phyloP scores from a whole-genome alignment of 2,113 vertebrate species.

The Donacobius atricapilla region DNA sequence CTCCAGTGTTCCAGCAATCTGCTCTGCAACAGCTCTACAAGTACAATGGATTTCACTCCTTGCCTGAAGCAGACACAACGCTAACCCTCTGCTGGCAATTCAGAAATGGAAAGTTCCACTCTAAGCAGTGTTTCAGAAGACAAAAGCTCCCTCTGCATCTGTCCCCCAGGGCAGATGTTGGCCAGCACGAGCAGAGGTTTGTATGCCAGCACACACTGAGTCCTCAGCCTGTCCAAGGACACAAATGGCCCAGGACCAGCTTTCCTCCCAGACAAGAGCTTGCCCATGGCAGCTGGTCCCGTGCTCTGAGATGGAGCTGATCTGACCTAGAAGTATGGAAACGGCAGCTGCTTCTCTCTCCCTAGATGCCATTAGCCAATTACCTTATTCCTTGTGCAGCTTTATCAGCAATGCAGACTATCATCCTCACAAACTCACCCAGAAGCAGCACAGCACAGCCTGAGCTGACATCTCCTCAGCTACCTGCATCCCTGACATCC shows the following conservation, averaged over 20 bases:
- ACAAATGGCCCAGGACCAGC: not conserved
- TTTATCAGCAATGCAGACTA: not conserved
- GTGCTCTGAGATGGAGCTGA: accelerated
- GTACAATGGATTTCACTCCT: not conserved
- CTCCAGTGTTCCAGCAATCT: slow-evolving; percentile 4
- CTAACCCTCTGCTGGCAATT: not conserved
- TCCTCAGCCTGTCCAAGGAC: not conserved
- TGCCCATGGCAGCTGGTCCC: not conserved
- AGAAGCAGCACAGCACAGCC: not conserved
- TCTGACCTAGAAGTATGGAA: not conserved
- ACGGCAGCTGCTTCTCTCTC: not conserved
- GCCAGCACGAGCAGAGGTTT: not conserved
- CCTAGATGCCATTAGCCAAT: not conserved
- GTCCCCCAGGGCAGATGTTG: not conserved
- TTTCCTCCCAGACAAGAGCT: not conserved
- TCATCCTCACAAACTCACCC: not conserved
- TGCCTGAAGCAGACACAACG: not conserved
- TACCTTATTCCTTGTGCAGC: not conserved
- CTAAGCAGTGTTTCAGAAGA: not conserved
- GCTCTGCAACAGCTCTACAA: not conserved
- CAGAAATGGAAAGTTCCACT: not conserved
- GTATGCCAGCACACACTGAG: not conserved
- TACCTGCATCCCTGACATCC: not conserved
- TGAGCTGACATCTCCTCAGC: not conserved
- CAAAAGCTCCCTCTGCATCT: not conserved